Evolutionary conservation across 2,797 vertebrate species (phyloP).

Genomic region (Carcharodon carcharias): DNA sequence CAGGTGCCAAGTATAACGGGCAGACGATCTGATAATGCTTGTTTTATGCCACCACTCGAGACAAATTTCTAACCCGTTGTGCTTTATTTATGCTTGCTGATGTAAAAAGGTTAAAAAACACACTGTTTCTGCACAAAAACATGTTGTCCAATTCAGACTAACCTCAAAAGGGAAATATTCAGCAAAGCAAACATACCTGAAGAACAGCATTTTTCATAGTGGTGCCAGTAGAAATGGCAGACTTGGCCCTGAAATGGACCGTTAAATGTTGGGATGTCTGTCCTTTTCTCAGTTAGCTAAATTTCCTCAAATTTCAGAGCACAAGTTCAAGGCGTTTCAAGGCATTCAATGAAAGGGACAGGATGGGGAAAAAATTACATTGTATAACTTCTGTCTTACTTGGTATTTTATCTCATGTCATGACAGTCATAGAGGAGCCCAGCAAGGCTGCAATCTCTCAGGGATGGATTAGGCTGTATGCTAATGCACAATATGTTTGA

Average conservation of each 20-base stretch:
- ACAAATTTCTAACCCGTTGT: not conserved
- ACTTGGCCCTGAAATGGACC: conserved; percentile 12
- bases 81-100: not conserved
- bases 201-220: conserved; percentile 1
- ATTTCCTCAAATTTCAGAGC: not conserved
- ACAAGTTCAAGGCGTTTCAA: not conserved
- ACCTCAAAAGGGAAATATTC: conserved; percentile 26
- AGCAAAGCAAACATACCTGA: conserved; percentile 21
- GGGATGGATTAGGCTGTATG: not conserved
- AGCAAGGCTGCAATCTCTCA: not conserved
- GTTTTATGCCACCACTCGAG: not conserved
- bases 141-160: not conserved
- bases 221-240: conserved; percentile 28
- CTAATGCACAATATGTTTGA: not conserved
- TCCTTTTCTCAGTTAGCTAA: not conserved
- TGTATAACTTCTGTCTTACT: not conserved
- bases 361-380: not conserved
- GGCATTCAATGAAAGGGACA: not conserved
- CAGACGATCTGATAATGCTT: not conserved
- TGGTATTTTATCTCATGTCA: not conserved
- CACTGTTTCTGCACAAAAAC: not conserved
- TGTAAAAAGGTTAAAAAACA: not conserved
- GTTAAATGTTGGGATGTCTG: not conserved
- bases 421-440: not conserved
- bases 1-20: not conserved